A percentile compares a stretch with the other conserved stretches of the same genome.
phyloP scores from a whole-genome alignment of 2,797 vertebrate genomes.

The Enoplosus armatus region DNA sequence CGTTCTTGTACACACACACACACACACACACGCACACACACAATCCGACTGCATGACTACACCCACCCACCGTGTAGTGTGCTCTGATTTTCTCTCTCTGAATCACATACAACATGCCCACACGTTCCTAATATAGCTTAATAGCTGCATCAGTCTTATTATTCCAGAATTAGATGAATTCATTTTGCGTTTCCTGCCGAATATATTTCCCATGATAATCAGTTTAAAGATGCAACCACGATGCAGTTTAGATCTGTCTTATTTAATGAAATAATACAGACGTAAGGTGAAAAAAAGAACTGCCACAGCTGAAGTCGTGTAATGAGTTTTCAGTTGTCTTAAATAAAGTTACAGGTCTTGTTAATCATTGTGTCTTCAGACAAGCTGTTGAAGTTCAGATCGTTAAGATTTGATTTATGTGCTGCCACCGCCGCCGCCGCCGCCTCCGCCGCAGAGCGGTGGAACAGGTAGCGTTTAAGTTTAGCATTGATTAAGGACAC shows the following conservation, averaged over 20 bases:
- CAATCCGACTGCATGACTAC: constrained; percentile 37
- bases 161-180: constrained; percentile 21
- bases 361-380: constrained; percentile 13
- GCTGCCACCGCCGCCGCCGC: constrained; percentile 16
- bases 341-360: background rate
- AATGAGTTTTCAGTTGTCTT: constrained; percentile 6
- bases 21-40: constrained; percentile 14
- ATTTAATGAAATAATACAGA: constrained; percentile 1
- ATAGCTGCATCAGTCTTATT: constrained; percentile 6
- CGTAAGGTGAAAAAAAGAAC: background rate
- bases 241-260: background rate
- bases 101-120: constrained; percentile 42
- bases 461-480: constrained; percentile 17
- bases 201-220: background rate
- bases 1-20: constrained; percentile 6
- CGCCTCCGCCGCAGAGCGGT: background rate
- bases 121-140: constrained; percentile 40
- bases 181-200: background rate
- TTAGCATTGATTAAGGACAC: constrained; percentile 30
- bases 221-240: background rate
- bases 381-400: constrained; percentile 13
- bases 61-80: constrained; percentile 37
- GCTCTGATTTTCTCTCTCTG: constrained; percentile 33
- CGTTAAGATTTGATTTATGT: background rate
- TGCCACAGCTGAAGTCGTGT: background rate